phyloP scores from a whole-genome alignment of 2,113 vertebrate genomes.

The Oncorhynchus clarkii region DNA sequence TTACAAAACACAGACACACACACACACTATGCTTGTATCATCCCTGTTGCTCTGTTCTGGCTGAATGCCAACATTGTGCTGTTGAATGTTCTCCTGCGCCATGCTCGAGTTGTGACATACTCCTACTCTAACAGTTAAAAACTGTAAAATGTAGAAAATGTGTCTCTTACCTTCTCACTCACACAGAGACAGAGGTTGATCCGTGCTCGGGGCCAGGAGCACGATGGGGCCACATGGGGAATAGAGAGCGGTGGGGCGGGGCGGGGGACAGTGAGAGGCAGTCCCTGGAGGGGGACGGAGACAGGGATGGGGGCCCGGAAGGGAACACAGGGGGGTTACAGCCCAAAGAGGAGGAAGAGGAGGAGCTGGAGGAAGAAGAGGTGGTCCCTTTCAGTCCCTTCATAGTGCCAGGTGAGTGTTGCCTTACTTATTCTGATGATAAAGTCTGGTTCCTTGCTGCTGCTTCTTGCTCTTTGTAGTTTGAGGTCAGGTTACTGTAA shows the following conservation, averaged over 20 bases:
- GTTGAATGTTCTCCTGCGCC: too few species aligned
- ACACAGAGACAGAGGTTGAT: conserved; percentile 76
- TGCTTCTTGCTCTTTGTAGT: too few species aligned
- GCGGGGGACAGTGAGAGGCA: conserved; percentile 52
- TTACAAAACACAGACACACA: too few species aligned
- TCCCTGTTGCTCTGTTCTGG: too few species aligned
- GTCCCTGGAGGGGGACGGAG: conserved; percentile 51
- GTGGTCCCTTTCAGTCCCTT: conserved; percentile 62
- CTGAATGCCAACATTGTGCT: too few species aligned
- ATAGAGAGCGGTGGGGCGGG: conserved; percentile 59
- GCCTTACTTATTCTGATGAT: neutral
- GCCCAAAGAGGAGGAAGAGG: conserved; percentile 51
- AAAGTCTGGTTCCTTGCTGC: too few species aligned
- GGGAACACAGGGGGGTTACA: conserved; percentile 25
- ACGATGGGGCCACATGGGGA: conserved; percentile 41
- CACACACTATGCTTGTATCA: too few species aligned
- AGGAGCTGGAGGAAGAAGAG: conserved; percentile 54
- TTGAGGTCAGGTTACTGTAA: too few species aligned
- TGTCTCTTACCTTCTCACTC: neutral
- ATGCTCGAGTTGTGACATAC: too few species aligned
- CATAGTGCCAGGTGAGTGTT: conserved; percentile 62
- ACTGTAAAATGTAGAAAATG: too few species aligned
- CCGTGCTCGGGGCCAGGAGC: conserved; percentile 52
- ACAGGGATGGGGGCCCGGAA: conserved; percentile 35
- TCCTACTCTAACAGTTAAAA: neutral